A percentile compares a stretch with the other conserved stretches of the same genome.
phyloP scores from a whole-genome alignment of 2,888 invertebrate genomes.

The Pelosia muscerda region DNA sequence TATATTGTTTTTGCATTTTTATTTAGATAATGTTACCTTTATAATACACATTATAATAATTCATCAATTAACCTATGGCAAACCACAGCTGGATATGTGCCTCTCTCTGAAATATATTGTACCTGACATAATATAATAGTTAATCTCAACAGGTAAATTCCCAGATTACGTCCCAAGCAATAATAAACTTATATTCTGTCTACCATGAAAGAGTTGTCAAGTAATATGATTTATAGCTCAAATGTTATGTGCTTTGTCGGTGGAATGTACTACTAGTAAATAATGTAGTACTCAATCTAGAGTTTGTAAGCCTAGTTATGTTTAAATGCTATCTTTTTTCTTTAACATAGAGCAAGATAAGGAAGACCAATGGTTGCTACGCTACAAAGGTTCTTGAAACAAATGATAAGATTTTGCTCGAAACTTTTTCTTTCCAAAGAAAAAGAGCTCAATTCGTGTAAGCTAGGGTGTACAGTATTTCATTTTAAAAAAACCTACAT shows the following conservation, averaged over 20 bases:
- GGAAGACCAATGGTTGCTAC: background rate
- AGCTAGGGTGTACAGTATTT: too few relatives aligned
- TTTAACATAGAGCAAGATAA: background rate
- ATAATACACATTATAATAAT: too few relatives aligned
- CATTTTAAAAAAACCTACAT: background rate
- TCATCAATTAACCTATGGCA: too few relatives aligned
- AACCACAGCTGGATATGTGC: too few relatives aligned
- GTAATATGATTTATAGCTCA: conserved; percentile 1
- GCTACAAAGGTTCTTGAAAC: background rate
- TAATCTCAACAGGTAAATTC: conserved; percentile 14
- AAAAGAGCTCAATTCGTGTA: background rate
- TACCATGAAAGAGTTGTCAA: background rate
- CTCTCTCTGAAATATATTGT: too few relatives aligned
- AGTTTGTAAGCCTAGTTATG: background rate
- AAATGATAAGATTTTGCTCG: conserved; percentile 4
- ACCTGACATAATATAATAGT: background rate
- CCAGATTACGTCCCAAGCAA: background rate
- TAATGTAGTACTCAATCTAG: background rate
- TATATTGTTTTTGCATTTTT: too few relatives aligned
- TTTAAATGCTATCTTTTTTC: background rate
- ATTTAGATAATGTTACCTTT: too few relatives aligned
- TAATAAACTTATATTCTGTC: conserved; percentile 3
- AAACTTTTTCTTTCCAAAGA: background rate
- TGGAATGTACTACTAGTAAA: background rate
- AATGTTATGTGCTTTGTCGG: background rate